These are phyloP conservation scores for Conistra vaccinii DNA, from an alignment of 2,888 invertebrate genomes.

Conservation along the genomic window DNA sequence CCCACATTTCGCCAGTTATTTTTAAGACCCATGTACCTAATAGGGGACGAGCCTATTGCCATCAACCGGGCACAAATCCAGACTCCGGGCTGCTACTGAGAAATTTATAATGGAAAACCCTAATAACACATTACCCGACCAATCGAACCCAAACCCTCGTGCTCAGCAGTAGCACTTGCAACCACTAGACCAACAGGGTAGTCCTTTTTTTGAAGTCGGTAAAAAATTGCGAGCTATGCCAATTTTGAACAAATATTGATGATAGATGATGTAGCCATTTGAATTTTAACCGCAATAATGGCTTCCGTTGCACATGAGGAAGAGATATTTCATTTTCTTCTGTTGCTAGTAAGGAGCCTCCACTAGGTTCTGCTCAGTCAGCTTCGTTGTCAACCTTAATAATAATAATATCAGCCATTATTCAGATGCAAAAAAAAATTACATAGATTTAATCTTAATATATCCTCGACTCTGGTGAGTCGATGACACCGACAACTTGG, in stretches of 20 bases:
- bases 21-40: no score
- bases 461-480: no score
- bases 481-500: no score
- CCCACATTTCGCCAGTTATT: background rate
- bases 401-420: no score
- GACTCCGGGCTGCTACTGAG: background rate
- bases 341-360: background rate
- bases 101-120: no score
- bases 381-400: background rate
- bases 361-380: background rate
- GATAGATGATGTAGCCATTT: background rate
- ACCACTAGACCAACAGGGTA: no score
- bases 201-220: background rate
- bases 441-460: no score
- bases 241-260: background rate
- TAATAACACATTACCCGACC: no score
- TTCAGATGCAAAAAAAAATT: no score
- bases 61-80: background rate
- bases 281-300: background rate
- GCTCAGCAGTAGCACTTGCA: no score
- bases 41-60: background rate
- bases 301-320: background rate
- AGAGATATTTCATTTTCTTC: background rate
- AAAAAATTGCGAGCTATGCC: background rate
- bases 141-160: no score